These are phyloP conservation scores for Magallana angulata DNA, from an alignment of 1,140 invertebrate genomes.

Conservation along the genomic window DNA sequence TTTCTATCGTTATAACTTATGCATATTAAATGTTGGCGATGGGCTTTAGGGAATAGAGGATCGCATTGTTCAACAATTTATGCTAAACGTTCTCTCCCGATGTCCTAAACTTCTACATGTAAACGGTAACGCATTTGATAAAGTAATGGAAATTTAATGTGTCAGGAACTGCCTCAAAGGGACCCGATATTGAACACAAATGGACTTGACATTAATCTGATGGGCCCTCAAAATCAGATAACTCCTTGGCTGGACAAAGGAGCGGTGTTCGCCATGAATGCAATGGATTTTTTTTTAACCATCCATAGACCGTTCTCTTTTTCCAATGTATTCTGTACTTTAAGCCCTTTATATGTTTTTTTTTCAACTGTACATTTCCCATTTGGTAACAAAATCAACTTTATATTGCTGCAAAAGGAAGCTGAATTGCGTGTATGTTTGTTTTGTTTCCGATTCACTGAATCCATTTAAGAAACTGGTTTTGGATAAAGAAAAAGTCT, in stretches of 20 bases:
- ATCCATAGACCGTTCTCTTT: background rate
- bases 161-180: background rate
- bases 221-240: conserved; percentile 1
- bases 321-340: background rate
- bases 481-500: too few relatives aligned
- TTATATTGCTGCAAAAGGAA: too few relatives aligned
- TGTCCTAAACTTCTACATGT: background rate
- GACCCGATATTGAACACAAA: conserved; percentile 7
- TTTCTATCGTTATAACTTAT: background rate
- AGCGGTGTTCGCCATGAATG: background rate
- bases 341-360: background rate
- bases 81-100: background rate
- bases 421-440: too few relatives aligned
- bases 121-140: background rate
- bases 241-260: background rate
- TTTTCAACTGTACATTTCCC: background rate
- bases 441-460: too few relatives aligned
- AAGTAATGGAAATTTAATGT: conserved; percentile 32
- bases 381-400: too few relatives aligned
- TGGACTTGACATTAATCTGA: conserved; percentile 4
- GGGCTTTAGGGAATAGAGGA: background rate
- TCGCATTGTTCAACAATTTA: background rate
- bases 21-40: background rate
- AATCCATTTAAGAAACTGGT: too few relatives aligned
- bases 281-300: background rate